Base-by-base conservation (phyloP, 1,140 invertebrate species). In the Vanessa atalanta region DNA sequence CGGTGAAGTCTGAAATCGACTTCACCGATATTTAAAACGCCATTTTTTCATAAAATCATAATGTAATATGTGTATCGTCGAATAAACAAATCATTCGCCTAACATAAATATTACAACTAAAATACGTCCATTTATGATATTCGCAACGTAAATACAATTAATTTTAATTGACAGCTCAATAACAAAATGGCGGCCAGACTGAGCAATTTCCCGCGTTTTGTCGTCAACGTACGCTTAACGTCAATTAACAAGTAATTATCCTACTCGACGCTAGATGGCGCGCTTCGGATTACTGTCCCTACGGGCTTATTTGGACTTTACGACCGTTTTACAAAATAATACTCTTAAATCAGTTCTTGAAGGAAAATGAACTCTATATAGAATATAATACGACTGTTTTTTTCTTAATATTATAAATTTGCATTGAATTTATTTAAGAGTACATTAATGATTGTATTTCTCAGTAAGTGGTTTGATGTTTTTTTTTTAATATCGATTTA, bases 241-340 rank as follows among this genome's bases (percentile, higher is more conserved):
- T 88, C 88, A 90, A 90, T 90, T 90, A 90, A 66, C 63, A 65
- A 82, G 84, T 84, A 86, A 86, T 90, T 84, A 90, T 85, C 82
- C 86, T 84, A 84, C 81, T 88, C 80, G 77, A 26, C 83, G 82
- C 78, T 88, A 88, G 87, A 90, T 88, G 88, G 83, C 86, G 87
- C 79, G 82, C 79, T 83, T 82, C 82, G 81, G 85, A 85, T 89
- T 85, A 88, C 83, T 79, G 80, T 87, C 63, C 47, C 63, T 61
- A 61, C 16, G 57, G 57, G 8, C 57, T 61, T 61, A 61, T 61
- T 61, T 37, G 31, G 57, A 61, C 12, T 61, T 61, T 61, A 61
- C 23, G 2, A 61, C 57, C 57, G 57, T 43, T 61, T 61, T 61
- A 61, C 57, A 61, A 61, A 61, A 61, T 61, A 61, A 61, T 61